Evolutionary conservation across 2,888 invertebrate genomes (phyloP).

Genomic region (Serrognathus titanus): DNA sequence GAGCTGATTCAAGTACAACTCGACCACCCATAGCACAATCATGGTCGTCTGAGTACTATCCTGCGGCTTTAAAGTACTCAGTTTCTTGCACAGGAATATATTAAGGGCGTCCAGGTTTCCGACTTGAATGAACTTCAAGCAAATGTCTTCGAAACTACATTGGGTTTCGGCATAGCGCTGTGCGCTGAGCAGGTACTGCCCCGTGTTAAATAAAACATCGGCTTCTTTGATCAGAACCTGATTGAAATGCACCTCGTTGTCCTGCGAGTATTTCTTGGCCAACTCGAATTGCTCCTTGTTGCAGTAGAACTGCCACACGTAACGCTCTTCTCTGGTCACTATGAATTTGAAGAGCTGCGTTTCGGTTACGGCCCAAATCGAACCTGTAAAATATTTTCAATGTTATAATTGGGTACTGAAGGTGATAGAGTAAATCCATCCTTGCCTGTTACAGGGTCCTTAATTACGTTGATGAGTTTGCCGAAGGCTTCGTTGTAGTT

Average conservation of each 20-base stretch:
- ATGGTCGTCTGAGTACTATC: slow-evolving; percentile 89
- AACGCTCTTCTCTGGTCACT: slow-evolving; percentile 78
- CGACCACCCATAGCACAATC: slow-evolving; percentile 92
- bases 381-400: slow-evolving; percentile 38
- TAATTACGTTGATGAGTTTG: slow-evolving; percentile 72
- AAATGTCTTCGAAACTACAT: slow-evolving; percentile 91
- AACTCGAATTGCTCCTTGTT: slow-evolving; percentile 81
- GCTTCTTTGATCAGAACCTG: slow-evolving; percentile 86
- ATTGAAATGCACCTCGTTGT: slow-evolving; percentile 78
- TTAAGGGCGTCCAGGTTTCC: slow-evolving; percentile 83
- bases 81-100: slow-evolving; percentile 79
- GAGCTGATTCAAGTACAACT: slow-evolving; percentile 85
- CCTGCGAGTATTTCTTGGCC: slow-evolving; percentile 80
- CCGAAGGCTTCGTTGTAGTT: slow-evolving; percentile 77
- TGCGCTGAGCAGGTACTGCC: slow-evolving; percentile 80
- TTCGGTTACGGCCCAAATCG: slow-evolving; percentile 85
- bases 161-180: slow-evolving; percentile 85
- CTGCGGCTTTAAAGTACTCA: slow-evolving; percentile 66
- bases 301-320: slow-evolving; percentile 86
- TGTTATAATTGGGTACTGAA: no score
- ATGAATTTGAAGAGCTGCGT: slow-evolving; percentile 82
- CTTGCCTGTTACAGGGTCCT: slow-evolving; percentile 67
- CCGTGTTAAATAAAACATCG: slow-evolving; percentile 74
- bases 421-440: not conserved
- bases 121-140: slow-evolving; percentile 82